Percentiles rank a stretch among this genome's conserved stretches.
Conservation (phyloP, 2,113 vertebrate genomes). For the Vidua chalybeata region DNA sequence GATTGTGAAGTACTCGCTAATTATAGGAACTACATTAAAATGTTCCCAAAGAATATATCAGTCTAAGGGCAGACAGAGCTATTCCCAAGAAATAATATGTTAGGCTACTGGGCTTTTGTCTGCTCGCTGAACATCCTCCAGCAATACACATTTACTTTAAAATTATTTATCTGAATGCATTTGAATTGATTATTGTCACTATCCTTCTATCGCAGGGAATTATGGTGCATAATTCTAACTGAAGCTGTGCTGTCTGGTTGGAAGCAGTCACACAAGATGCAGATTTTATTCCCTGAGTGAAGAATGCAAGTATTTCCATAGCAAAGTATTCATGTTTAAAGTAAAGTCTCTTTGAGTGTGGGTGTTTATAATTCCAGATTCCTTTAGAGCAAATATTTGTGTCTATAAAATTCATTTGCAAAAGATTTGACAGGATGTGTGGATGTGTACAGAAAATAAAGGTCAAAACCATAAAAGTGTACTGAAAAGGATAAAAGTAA, state of each 20-base stretch:
- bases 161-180: conserved; percentile 35
- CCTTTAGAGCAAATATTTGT: conserved; percentile 25
- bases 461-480: conserved; percentile 4
- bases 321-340: conserved; percentile 45
- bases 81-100: not conserved
- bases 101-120: not conserved
- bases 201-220: not conserved
- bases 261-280: not conserved
- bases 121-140: not conserved
- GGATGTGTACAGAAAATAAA: conserved; percentile 25
- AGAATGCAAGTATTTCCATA: conserved; percentile 49
- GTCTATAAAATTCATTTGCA: conserved; percentile 17
- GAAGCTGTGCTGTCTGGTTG: not conserved
- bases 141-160: not conserved
- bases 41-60: not conserved
- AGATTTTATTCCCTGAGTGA: conserved; percentile 22
- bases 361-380: conserved; percentile 48
- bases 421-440: not conserved
- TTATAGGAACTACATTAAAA: not conserved
- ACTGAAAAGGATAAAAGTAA: not conserved
- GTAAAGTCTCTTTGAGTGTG: not conserved
- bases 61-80: not conserved
- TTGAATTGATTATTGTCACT: conserved; percentile 34
- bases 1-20: not conserved
- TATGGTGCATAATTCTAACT: not conserved